Evolutionary conservation across 92 coral and sea anemone genomes (phyloP).

Genomic region (Umimayanthus chanpuru): DNA sequence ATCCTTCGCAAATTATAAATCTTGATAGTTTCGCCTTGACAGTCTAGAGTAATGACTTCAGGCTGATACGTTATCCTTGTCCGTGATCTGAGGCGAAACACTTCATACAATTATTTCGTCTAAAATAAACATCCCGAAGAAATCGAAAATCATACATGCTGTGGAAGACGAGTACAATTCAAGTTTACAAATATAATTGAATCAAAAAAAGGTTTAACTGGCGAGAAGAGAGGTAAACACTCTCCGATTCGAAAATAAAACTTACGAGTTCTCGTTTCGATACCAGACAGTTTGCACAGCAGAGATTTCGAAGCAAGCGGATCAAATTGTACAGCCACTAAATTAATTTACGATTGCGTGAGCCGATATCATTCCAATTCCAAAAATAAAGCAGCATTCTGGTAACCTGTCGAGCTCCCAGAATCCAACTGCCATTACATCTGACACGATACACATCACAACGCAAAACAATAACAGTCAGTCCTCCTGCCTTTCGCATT

Average conservation of each 20-base stretch:
- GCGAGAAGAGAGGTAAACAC: constrained; percentile 15
- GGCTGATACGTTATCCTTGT: constrained; percentile 21
- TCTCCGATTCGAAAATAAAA: background rate
- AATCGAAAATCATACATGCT: background rate
- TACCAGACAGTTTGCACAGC: constrained; percentile 20
- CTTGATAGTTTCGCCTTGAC: constrained; percentile 5
- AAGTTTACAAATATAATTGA: constrained; percentile 2
- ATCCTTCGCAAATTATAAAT: constrained; percentile 20
- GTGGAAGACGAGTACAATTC: constrained; percentile 6
- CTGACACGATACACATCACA: constrained; percentile 45
- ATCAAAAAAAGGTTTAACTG: constrained; percentile 8
- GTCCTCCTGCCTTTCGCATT: constrained; percentile 16
- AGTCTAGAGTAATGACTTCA: background rate
- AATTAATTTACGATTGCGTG: constrained; percentile 45
- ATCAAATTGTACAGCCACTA: constrained; percentile 32
- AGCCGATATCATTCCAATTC: constrained; percentile 43
- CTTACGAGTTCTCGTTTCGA: background rate
- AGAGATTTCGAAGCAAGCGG: constrained; percentile 7
- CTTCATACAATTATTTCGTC: background rate
- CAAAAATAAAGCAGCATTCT: constrained; percentile 40
- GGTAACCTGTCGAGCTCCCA: constrained; percentile 44
- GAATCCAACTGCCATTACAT: constrained; percentile 41
- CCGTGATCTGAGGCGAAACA: constrained; percentile 24
- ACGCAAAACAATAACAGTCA: constrained; percentile 38
- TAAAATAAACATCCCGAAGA: constrained; percentile 33